Evolutionary conservation across 2,888 invertebrate species (phyloP).

Genomic region (Cheilosia vernalis): DNA sequence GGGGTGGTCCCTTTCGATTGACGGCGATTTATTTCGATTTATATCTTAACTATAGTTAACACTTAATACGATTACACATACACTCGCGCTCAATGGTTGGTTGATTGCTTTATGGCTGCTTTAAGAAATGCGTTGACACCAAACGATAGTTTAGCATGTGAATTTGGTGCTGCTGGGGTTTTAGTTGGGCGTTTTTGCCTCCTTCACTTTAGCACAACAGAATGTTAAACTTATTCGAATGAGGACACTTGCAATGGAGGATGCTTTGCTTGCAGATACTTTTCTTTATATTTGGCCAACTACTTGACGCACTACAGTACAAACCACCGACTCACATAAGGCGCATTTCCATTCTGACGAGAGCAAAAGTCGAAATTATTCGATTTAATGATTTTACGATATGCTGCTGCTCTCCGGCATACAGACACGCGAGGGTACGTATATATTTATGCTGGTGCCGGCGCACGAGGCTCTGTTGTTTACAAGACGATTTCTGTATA

Average conservation of each 20-base stretch:
- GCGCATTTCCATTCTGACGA: constrained; percentile 72
- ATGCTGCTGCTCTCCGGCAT: constrained; percentile 48
- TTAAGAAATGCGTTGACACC: constrained; percentile 95
- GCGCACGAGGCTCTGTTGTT: constrained; percentile 69
- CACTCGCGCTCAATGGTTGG: constrained; percentile 34
- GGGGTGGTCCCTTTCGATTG: not conserved
- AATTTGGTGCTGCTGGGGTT: constrained; percentile 70
- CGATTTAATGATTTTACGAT: constrained; percentile 65
- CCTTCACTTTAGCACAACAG: not conserved
- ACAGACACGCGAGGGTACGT: constrained; percentile 50
- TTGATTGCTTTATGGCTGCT: constrained; percentile 91
- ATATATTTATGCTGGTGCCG: constrained; percentile 61
- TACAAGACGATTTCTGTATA: constrained; percentile 52
- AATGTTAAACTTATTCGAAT: constrained; percentile 24
- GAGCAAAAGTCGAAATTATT: constrained; percentile 69
- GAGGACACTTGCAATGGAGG: constrained; percentile 12
- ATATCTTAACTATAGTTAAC: constrained; percentile 39
- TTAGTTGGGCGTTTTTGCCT: constrained; percentile 33
- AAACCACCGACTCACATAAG: constrained; percentile 59
- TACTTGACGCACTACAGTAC: constrained; percentile 33
- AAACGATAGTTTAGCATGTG: constrained; percentile 95
- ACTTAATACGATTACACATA: constrained; percentile 55
- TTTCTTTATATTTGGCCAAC: constrained; percentile 1
- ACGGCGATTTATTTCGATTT: constrained; percentile 11
- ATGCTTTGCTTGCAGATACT: constrained; percentile 3